Percentiles rank a stretch among this genome's conserved stretches.
These are phyloP conservation scores for Tortricodes alternella DNA, from an alignment of 2,888 invertebrate genomes.

Conservation along the genomic window DNA sequence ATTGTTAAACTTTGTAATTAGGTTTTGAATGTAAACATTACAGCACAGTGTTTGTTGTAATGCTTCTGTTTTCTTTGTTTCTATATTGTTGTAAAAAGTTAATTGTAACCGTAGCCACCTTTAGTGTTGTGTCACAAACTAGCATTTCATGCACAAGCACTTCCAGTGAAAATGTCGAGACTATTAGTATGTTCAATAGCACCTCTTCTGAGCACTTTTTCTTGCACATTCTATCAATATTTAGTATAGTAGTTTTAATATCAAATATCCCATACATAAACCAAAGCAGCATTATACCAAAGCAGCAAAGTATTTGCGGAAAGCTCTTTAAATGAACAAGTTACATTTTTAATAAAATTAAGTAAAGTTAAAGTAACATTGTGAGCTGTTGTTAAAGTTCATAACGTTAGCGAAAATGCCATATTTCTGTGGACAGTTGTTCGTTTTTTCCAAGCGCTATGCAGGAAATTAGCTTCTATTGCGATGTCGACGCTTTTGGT, in stretches of 20 bases:
- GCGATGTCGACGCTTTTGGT: constrained; percentile 81
- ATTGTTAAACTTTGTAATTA: constrained; percentile 46
- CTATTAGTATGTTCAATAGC: constrained; percentile 37
- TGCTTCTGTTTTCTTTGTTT: constrained; percentile 32
- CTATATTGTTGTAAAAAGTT: constrained; percentile 38
- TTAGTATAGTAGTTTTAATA: constrained; percentile 26
- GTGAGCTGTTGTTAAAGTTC: constrained; percentile 48
- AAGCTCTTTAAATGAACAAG: neutral
- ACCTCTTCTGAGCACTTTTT: constrained; percentile 59
- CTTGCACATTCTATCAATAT: constrained; percentile 42
- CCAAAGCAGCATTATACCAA: neutral
- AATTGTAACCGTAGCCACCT: constrained; percentile 49
- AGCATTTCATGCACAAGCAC: constrained; percentile 61
- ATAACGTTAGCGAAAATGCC: constrained; percentile 56
- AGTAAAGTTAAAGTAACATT: constrained; percentile 45
- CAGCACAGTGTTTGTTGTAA: constrained; percentile 25
- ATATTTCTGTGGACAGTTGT: constrained; percentile 63
- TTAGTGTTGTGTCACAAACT: constrained; percentile 48
- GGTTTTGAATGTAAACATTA: constrained; percentile 33
- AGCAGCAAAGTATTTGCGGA: neutral
- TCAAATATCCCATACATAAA: neutral
- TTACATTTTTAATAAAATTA: constrained; percentile 1
- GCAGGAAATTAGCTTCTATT: constrained; percentile 83
- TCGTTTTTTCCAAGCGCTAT: constrained; percentile 73
- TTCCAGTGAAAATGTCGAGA: constrained; percentile 41